A percentile compares a stretch with the other conserved stretches of the same genome.
These are phyloP conservation scores for Alentia gelatinosa DNA, from an alignment of 2,888 invertebrate genomes.

Conservation along the genomic window DNA sequence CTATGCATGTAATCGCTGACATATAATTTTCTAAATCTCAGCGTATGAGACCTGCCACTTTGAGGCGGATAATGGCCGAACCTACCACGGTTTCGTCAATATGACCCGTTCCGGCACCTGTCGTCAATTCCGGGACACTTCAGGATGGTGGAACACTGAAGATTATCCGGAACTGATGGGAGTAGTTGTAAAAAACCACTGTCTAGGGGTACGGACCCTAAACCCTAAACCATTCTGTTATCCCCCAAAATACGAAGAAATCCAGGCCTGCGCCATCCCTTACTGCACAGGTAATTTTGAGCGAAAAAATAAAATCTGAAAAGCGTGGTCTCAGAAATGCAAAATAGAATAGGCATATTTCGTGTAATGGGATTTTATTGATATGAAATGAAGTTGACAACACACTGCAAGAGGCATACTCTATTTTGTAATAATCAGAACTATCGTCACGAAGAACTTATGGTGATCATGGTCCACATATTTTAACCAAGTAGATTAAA, in stretches of 20 bases:
- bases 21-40: too few species aligned
- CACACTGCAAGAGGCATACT: too few species aligned
- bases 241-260: not conserved
- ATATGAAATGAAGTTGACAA: too few species aligned
- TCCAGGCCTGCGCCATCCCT: not conserved
- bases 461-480: too few species aligned
- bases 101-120: not conserved
- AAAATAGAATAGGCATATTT: too few species aligned
- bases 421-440: too few species aligned
- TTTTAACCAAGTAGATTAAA: too few species aligned
- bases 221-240: not conserved
- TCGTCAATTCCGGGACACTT: not conserved
- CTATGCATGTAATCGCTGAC: too few species aligned
- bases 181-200: not conserved
- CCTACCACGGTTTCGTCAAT: constrained; percentile 4
- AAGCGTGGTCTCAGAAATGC: too few species aligned
- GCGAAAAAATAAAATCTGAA: not conserved
- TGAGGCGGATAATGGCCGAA: not conserved
- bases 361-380: too few species aligned
- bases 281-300: not conserved
- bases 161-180: not conserved
- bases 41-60: not conserved
- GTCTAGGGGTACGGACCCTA: not conserved
- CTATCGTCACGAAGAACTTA: too few species aligned
- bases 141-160: not conserved